phyloP scores from a whole-genome alignment of 2,888 invertebrate genomes.

The Noctua comes region DNA sequence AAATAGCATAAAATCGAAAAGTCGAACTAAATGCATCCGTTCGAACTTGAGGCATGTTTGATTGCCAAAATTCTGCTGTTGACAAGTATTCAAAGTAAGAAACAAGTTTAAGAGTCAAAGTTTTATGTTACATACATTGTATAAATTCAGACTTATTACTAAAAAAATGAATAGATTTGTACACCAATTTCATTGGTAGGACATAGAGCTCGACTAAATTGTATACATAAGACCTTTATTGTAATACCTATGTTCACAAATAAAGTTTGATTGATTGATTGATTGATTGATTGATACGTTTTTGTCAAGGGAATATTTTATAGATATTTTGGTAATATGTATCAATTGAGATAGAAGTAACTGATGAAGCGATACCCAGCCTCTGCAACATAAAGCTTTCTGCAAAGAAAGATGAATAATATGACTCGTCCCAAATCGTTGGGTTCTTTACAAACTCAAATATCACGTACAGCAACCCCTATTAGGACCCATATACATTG shows the following conservation, averaged over 20 bases:
- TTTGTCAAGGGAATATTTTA: neutral
- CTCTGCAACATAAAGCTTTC: neutral
- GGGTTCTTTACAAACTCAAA: constrained; percentile 9
- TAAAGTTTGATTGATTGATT: too few relatives aligned
- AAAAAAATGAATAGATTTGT: too few relatives aligned
- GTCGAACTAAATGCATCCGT: constrained; percentile 1
- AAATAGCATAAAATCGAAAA: constrained; percentile 5
- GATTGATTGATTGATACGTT: too few relatives aligned
- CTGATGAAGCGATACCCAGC: neutral
- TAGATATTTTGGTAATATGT: neutral
- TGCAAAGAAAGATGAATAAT: neutral
- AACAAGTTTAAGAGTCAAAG: constrained; percentile 3
- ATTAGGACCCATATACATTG: constrained; percentile 1
- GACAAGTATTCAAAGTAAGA: constrained; percentile 16
- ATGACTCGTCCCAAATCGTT: neutral
- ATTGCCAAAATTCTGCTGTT: constrained; percentile 8
- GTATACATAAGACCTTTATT: too few relatives aligned
- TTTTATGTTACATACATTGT: neutral
- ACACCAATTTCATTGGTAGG: too few relatives aligned
- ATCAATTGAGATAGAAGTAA: neutral
- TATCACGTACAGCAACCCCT: constrained; percentile 11
- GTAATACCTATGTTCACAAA: too few relatives aligned
- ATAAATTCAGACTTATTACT: too few relatives aligned
- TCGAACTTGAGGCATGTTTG: neutral
- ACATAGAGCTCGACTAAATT: too few relatives aligned